Base-by-base conservation (phyloP, 1,140 invertebrate genomes). In the Metaphire vulgaris region DNA sequence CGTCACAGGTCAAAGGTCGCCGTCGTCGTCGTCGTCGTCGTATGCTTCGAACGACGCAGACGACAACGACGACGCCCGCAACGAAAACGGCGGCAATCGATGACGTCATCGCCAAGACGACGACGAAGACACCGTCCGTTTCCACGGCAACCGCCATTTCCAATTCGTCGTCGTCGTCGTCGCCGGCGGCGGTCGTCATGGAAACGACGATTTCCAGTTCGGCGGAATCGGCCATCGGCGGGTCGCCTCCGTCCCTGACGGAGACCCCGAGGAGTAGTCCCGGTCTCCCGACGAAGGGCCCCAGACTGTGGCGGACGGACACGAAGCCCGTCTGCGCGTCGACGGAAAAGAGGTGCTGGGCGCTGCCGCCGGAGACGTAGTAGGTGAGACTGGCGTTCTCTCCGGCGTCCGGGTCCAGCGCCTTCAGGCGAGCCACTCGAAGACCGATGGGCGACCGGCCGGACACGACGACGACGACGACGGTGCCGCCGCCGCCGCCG, bases 361-460 rank as follows among this genome's bases (percentile, higher is more conserved):
- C 28, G 33, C 73, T 72, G 6, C 41, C 41, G 15, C 21, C 16
- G 26, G 28, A 34, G 74, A 78, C 34, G 21, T 32, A 32, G 69
- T 75, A 78, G n/a, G 26, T 68, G 1, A 78, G 30, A 1, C 15
- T 71, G 2, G 73, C 73, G 41, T 78, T 78, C 29, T 67, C 67
- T 26, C 74, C 74, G 0, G 26, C 31, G 74, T 78, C 77, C 6
- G 29, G 12, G 28, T 78, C 77, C 12, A 68, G 73, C 0, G 77
- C 77, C 21, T 66, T 66, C 16, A 78, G n/a, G 16, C 56, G 64
- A 14, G 77, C 68, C 31, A 78, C 34, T 6, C 68, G 34, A 33
- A 70, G 67, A 26, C 68, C 68, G 15, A 70, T 34, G 1, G 32
- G 30, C 21, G 73, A 68, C 30, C 28, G 65, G 34, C 33, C 33